Conservation (phyloP, 1,140 invertebrate species). For the Aphaenogaster floridana region DNA sequence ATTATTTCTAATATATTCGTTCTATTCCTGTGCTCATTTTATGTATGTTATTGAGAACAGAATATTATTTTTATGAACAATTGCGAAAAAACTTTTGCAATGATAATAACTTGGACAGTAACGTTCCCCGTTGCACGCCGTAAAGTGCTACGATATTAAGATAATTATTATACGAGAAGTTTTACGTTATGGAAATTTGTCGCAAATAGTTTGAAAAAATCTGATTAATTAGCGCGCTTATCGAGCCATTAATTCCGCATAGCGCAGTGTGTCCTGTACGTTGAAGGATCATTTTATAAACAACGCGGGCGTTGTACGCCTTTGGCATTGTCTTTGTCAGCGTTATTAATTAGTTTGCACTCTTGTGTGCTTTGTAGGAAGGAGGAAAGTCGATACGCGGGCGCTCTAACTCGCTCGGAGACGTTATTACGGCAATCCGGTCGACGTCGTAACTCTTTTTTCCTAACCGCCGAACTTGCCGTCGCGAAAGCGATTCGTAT, state of each 20-base stretch:
- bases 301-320: background rate
- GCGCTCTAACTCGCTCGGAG: background rate
- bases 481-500: slow-evolving; percentile 36
- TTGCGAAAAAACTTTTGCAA: background rate
- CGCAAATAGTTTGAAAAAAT: background rate
- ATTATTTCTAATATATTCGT: background rate
- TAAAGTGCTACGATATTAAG: background rate
- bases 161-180: background rate
- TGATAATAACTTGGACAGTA: background rate
- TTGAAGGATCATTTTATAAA: slow-evolving; percentile 29
- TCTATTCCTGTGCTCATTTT: background rate
- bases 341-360: slow-evolving; percentile 36
- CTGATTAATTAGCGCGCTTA: slow-evolving; percentile 19
- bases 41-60: background rate
- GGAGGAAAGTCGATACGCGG: background rate
- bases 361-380: background rate
- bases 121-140: background rate
- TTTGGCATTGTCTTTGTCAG: background rate
- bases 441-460: slow-evolving; percentile 15
- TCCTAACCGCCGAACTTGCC: background rate
- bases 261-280: background rate
- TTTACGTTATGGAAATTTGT: background rate
- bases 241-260: background rate
- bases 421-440: background rate
- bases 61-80: background rate